A percentile compares a stretch with the other conserved stretches of the same genome.
Evolutionary conservation across 2,113 vertebrate genomes (phyloP).

Genomic region (Upupa epops): DNA sequence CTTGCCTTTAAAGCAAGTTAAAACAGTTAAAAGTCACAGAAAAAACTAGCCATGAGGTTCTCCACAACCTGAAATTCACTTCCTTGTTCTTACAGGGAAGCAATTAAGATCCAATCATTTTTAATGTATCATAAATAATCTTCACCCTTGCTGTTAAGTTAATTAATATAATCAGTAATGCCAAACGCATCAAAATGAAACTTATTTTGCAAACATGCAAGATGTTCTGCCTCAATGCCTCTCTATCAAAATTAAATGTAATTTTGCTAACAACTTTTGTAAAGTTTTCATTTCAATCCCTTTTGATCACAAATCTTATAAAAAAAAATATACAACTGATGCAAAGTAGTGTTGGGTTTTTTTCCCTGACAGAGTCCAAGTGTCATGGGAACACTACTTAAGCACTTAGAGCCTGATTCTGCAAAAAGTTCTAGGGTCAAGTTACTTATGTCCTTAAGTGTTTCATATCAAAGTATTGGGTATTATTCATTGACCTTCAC

Average conservation of each 20-base stretch:
- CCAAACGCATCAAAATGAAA: conserved; percentile 72
- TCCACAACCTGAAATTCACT: conserved; percentile 58
- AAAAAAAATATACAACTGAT: not conserved
- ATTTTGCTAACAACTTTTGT: conserved; percentile 63
- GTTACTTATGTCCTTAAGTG: conserved; percentile 9
- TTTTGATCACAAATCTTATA: not conserved
- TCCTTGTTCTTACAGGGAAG: conserved; percentile 64
- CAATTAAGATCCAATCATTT: conserved; percentile 73
- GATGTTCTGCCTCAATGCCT: conserved; percentile 68
- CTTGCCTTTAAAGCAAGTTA: conserved; percentile 26
- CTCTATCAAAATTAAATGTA: conserved; percentile 64
- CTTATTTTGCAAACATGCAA: conserved; percentile 74
- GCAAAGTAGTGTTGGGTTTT: not conserved
- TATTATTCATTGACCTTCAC: conserved; percentile 36
- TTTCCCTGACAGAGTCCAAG: not conserved
- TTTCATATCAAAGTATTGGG: conserved; percentile 26
- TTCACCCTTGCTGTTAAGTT: conserved; percentile 73
- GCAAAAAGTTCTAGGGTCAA: conserved; percentile 35
- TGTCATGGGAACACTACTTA: not conserved
- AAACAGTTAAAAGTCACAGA: conserved; percentile 20
- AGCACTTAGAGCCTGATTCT: conserved; percentile 20
- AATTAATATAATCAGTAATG: conserved; percentile 77
- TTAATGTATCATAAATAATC: conserved; percentile 74
- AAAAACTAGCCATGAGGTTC: not conserved
- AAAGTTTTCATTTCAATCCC: conserved; percentile 53